Percentiles rank a stretch among this genome's conserved stretches.
phyloP scores from a whole-genome alignment of 2,888 invertebrate species.

The Lasius platythorax region DNA sequence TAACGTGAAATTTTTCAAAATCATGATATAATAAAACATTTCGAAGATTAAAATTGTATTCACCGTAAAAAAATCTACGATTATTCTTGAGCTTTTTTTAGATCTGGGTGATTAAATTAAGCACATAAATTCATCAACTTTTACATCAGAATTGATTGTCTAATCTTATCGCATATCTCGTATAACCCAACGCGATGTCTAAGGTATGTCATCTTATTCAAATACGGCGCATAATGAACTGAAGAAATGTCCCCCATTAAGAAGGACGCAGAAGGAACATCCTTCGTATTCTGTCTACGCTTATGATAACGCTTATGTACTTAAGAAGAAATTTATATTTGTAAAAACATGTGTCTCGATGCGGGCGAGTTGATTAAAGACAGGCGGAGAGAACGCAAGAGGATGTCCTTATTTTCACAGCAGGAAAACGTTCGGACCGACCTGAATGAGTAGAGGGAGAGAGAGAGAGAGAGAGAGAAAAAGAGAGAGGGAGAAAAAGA shows the following conservation, averaged over 20 bases:
- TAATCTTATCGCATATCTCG: not conserved
- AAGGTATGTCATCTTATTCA: constrained; percentile 9
- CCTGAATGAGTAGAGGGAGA: constrained; percentile 61
- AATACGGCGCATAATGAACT: not conserved
- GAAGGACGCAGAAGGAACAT: constrained; percentile 22
- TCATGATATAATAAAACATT: too few relatives aligned
- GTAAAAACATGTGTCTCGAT: constrained; percentile 33
- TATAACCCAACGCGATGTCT: constrained; percentile 1
- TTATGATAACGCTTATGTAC: not conserved
- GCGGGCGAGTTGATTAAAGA: constrained; percentile 52
- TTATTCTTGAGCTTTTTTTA: too few relatives aligned
- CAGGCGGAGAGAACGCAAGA: constrained; percentile 27
- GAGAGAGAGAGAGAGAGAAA: not conserved
- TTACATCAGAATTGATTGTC: not conserved
- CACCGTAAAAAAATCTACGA: too few relatives aligned
- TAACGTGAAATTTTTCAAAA: too few relatives aligned
- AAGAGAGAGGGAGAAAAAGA: constrained; percentile 2
- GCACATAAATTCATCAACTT: not conserved
- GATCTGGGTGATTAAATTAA: constrained; percentile 1
- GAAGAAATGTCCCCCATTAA: constrained; percentile 32
- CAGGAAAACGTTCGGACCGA: constrained; percentile 67
- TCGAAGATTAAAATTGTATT: too few relatives aligned
- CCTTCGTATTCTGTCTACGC: constrained; percentile 22
- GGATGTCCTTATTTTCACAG: constrained; percentile 65
- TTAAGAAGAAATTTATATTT: constrained; percentile 39